Percentiles rank a stretch among this genome's conserved stretches.
Conservation (phyloP, 2,888 invertebrate genomes). For the Pterostichus madidus region DNA sequence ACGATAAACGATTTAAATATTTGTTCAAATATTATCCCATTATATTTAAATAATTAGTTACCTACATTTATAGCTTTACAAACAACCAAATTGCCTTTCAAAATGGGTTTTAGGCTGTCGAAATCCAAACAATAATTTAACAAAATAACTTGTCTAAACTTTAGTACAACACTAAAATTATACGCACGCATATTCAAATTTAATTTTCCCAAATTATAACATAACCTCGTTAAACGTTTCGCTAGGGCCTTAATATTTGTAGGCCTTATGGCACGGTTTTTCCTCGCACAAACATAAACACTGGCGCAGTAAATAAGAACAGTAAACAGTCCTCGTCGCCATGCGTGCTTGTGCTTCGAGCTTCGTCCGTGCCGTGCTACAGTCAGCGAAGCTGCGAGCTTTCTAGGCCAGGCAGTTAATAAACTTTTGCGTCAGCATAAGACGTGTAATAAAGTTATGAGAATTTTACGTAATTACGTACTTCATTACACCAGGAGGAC, state of each 20-base stretch:
- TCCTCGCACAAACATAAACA: constrained; percentile 51
- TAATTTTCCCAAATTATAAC: constrained; percentile 53
- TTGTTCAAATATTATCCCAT: no score
- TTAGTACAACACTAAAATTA: constrained; percentile 50
- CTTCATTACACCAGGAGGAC: constrained; percentile 60
- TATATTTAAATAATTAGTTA: no score
- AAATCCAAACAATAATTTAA: constrained; percentile 41
- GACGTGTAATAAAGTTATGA: constrained; percentile 66
- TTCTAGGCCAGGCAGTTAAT: constrained; percentile 61
- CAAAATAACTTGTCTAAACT: constrained; percentile 46
- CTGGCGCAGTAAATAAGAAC: constrained; percentile 60
- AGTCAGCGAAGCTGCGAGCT: constrained; percentile 20
- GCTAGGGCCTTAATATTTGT: constrained; percentile 52
- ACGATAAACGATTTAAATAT: no score
- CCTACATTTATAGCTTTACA: no score
- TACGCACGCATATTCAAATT: constrained; percentile 56
- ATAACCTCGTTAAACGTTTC: constrained; percentile 49
- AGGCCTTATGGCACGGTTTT: constrained; percentile 51
- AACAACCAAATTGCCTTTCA: no score
- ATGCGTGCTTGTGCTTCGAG: neutral
- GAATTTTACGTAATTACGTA: constrained; percentile 66
- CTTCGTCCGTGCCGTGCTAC: neutral
- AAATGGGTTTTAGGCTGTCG: neutral
- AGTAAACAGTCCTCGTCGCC: constrained; percentile 39
- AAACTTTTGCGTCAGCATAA: constrained; percentile 64